Evolutionary conservation across 2,113 vertebrate genomes (phyloP), one percentile per base, ranked within the genome.

Genomic region (crab-eating macaque (Macaca fascicularis)): DNA sequence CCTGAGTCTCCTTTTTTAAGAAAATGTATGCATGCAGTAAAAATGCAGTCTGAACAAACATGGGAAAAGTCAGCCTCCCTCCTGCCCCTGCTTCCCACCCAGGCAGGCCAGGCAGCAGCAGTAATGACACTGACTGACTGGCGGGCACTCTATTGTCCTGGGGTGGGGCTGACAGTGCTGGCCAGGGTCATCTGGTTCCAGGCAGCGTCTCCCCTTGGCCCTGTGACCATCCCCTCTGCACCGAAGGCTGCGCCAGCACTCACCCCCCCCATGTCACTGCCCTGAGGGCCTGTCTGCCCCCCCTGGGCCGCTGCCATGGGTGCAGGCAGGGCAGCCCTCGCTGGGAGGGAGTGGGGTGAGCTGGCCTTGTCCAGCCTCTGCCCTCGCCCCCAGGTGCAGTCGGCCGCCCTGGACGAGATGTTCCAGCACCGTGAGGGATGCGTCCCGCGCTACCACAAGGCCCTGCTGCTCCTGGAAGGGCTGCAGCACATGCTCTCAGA

Each of bases 391-490:
- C 97, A 99, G 99, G 99, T 99, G 14, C 99, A 99, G 97, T 98
- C 99, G 20, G 99, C 99, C 1, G 99, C 99, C 17, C 98, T 99
- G 94, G 99, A 99, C 78, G 99, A 99, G 98, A 99, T 99, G 99
- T 99, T 99, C 97, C 99, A 99, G 95, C 99, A 98, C 86, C 98
- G 99, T 20, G 98, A 99, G 74, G 98, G 99, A 88, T 99, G 99
- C 0, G 98, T 99, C 9, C 99, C 99, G 85, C 99, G 99, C 90
- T 99, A 99, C 98, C 99, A 99, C 90, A 99, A 99, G 97, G 99
- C 99, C n/a, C 98, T 99, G 95, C 98, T 99, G 95, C 98, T 99
- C 76, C 99, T 99, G 99, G 99, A 99, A 96, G 99, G 99, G 20
- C 99, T 99, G 30, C 98, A 99, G 90, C 99, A 98, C 93, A 98